phyloP scores from a whole-genome alignment of 1,140 invertebrate species.

The Diabrotica virgifera region DNA sequence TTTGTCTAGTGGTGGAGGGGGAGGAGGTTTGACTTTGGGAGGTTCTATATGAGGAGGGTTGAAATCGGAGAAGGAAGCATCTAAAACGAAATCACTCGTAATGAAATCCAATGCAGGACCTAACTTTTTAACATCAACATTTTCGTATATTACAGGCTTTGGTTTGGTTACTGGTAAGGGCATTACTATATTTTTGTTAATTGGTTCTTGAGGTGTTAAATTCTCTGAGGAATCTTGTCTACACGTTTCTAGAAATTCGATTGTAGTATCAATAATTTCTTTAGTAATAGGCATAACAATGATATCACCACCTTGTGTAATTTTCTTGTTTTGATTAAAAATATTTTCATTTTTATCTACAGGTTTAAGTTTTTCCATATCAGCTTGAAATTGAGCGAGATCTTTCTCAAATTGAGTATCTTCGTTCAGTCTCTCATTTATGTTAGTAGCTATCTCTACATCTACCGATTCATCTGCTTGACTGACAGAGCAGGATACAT shows the following conservation, averaged over 20 bases:
- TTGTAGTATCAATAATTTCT: constrained; percentile 22
- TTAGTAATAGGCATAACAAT: neutral
- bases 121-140: constrained; percentile 26
- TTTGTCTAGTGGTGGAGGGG: constrained; percentile 61
- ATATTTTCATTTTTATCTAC: neutral
- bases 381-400: constrained; percentile 20
- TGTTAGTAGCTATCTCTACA: constrained; percentile 32
- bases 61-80: constrained; percentile 45
- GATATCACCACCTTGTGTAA: neutral
- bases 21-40: constrained; percentile 82
- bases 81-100: constrained; percentile 30
- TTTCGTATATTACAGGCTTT: constrained; percentile 35
- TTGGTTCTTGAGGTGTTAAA: constrained; percentile 7
- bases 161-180: constrained; percentile 13
- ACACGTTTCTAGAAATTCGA: constrained; percentile 24
- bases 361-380: constrained; percentile 13
- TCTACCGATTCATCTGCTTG: constrained; percentile 66
- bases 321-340: constrained; percentile 16
- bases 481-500: constrained; percentile 72
- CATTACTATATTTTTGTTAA: constrained; percentile 9
- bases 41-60: constrained; percentile 66
- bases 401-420: constrained; percentile 27
- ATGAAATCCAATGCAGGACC: constrained; percentile 32
- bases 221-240: constrained; percentile 28
- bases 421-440: constrained; percentile 39